Conservation (phyloP, 2,888 invertebrate genomes). For the Oeneis ivallda region DNA sequence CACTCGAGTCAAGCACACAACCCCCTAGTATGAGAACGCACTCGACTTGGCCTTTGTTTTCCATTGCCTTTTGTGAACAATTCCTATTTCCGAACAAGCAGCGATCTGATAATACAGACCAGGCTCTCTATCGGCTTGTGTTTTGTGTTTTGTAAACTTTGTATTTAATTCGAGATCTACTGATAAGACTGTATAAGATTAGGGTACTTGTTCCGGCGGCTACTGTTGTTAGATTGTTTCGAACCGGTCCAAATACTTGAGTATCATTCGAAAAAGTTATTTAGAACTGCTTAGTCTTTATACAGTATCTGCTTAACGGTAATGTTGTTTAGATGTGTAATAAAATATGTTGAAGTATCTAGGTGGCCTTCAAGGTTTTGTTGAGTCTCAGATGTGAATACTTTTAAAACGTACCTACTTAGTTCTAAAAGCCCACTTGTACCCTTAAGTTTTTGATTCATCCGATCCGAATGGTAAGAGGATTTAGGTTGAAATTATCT, state of each 20-base stretch:
- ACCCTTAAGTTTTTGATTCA: background rate
- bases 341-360: background rate
- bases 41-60: slow-evolving; percentile 47
- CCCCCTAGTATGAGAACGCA: slow-evolving; percentile 44
- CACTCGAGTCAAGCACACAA: slow-evolving; percentile 50
- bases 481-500: background rate
- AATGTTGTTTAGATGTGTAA: slow-evolving; percentile 8
- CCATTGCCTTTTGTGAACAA: slow-evolving; percentile 42
- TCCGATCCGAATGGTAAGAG: background rate
- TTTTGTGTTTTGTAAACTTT: slow-evolving; percentile 42
- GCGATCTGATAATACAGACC: slow-evolving; percentile 41
- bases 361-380: slow-evolving; percentile 6
- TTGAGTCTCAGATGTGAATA: background rate
- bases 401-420: background rate
- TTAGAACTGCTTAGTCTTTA: background rate
- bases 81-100: slow-evolving; percentile 39
- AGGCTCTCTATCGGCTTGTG: slow-evolving; percentile 23
- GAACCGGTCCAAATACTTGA: slow-evolving; percentile 32
- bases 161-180: slow-evolving; percentile 43
- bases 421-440: background rate
- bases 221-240: slow-evolving; percentile 32
- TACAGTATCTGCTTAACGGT: background rate
- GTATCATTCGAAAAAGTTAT: slow-evolving; percentile 32
- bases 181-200: slow-evolving; percentile 33
- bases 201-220: slow-evolving; percentile 29